These are phyloP conservation scores for Pogonocichla stellata DNA, from an alignment of 2,113 vertebrate species.

Conservation along the genomic window DNA sequence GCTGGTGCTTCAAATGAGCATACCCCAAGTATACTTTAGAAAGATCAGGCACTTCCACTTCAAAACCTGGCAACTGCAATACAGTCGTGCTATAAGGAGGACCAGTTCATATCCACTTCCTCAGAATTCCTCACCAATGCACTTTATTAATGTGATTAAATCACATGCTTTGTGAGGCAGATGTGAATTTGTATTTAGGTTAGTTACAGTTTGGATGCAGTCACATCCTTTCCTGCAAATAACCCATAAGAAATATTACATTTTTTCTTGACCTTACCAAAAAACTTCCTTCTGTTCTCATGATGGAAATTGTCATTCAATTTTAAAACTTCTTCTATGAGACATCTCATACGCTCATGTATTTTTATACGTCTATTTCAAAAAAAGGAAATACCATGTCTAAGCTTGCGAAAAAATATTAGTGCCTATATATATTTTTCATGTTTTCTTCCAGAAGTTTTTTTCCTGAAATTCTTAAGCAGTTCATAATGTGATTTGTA, in stretches of 20 bases:
- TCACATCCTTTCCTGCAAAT: neutral
- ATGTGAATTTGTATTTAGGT: neutral
- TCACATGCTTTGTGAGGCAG: neutral
- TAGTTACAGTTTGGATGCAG: neutral
- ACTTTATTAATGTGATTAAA: neutral
- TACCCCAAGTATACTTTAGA: neutral
- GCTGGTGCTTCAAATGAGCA: neutral
- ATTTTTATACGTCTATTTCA: neutral
- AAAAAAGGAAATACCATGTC: neutral
- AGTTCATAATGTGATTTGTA: neutral
- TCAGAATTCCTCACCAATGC: neutral
- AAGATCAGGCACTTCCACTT: neutral
- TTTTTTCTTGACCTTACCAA: neutral
- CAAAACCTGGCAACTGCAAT: neutral
- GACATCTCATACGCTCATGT: accelerated
- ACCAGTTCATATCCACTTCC: neutral
- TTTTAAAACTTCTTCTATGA: neutral
- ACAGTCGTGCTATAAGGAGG: neutral
- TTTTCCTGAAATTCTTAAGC: neutral
- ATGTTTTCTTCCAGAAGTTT: neutral
- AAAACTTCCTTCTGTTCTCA: neutral
- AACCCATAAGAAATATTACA: neutral
- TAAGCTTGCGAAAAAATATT: neutral
- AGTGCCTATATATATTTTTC: neutral
- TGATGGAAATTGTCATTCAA: neutral